Base-by-base conservation (phyloP, 2,113 vertebrate genomes). In the Platichthys flesus region DNA sequence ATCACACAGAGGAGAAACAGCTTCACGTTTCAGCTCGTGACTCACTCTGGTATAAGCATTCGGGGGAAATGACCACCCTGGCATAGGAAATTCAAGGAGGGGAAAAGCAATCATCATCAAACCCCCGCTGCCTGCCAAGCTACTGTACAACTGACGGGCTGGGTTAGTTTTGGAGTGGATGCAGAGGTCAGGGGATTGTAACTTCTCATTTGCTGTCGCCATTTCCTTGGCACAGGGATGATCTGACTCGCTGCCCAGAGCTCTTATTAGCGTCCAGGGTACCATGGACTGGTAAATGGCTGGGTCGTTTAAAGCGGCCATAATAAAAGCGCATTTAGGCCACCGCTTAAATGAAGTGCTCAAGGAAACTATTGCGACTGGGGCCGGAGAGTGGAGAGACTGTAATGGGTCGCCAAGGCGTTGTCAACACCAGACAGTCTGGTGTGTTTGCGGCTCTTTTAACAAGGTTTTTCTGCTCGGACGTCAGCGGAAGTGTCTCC, bases 361-460 rank as follows among this genome's bases (percentile, higher is more conserved):
- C 60, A 59, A 71, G 84, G 71, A 81, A 85, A 84, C 55, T 64
- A 77, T 59, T 67, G 82, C 84, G 82, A 78, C 69, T 63, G 67
- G 52, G 59, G 67, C 67, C 76, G 71, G 37, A 81, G 84, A 79
- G 84, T 60, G 76, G 72, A 85, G 67, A 69, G 73, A 64, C 69
- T 73, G 64, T 56, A 57, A 28, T 71, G 64, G 54, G 78, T 81
- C 69, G 67, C 91, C 90, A 88, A 89, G 89, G 83, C 56, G 80
- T 90, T 88, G 88, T 91, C 90, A 87, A 80, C 89, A 87, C 85
- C 68, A 90, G 85, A 88, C 89, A 69, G 88, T 89, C 83, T 81
- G 76, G 69, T 87, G 84, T 82, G 76, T 84, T 90, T 90, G 86
- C 9, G 82, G 76, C 56, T 81, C 77, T 84, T 86, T 91, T 89